These are phyloP conservation scores for Caradrina kadenii DNA, from an alignment of 2,888 invertebrate genomes.

Conservation along the genomic window DNA sequence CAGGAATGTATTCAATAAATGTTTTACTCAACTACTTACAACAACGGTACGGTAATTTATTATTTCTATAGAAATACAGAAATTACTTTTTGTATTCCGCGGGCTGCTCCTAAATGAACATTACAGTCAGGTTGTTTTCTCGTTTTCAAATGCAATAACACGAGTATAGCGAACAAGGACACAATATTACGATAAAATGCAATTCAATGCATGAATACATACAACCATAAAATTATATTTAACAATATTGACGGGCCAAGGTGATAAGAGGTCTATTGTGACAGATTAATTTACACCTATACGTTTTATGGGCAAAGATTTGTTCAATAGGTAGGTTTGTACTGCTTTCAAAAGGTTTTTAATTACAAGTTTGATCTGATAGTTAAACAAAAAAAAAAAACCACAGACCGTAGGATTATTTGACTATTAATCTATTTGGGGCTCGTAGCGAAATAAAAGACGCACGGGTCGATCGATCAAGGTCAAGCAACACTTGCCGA, in stretches of 20 bases:
- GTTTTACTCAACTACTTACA: constrained; percentile 12
- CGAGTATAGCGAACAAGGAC: constrained; percentile 32
- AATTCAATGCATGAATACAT: constrained; percentile 27
- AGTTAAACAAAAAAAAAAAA: constrained; percentile 1
- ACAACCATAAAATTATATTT: constrained; percentile 27
- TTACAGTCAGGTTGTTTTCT: constrained; percentile 31
- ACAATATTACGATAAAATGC: constrained; percentile 19
- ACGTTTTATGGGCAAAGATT: background rate
- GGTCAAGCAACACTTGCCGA: too few relatives aligned
- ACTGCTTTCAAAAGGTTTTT: background rate
- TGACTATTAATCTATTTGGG: background rate
- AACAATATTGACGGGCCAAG: constrained; percentile 33
- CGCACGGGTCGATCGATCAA: too few relatives aligned
- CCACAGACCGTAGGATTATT: background rate
- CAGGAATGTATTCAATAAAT: constrained; percentile 43
- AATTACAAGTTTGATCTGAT: background rate
- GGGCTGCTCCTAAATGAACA: constrained; percentile 16
- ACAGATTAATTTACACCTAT: background rate
- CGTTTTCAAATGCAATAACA: constrained; percentile 28
- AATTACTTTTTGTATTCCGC: constrained; percentile 5
- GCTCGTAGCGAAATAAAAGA: background rate
- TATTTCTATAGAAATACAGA: constrained; percentile 34
- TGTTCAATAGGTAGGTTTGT: background rate
- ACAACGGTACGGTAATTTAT: constrained; percentile 13
- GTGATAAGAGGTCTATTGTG: constrained; percentile 18